Base-by-base conservation (phyloP, 1,140 invertebrate species). In the Drosophila nigrodunni region DNA sequence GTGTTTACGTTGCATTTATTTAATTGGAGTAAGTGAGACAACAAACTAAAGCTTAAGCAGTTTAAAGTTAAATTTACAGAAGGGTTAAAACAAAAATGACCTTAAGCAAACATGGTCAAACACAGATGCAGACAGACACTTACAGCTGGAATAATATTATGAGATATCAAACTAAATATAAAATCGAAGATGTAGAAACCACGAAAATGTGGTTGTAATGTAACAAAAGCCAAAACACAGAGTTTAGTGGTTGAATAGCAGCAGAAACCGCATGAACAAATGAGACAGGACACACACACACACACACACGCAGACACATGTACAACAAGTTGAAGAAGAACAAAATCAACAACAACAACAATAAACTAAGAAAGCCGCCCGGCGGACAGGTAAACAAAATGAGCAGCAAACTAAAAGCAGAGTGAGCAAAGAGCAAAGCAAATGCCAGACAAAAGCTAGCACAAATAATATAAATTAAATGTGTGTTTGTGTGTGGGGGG, bases 381-480 rank as follows among this genome's bases (percentile, higher is more conserved):
- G 50, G 41, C 9, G 52, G 13, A 44, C 73, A 87, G 82, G 82
- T 87, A 79, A 85, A 80, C 80, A 79, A 78, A 87, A 82, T 71
- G 72, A 61, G 21, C 60, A 58, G 39, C 59, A 9, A 49, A 41
- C 50, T 47, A 43, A 21, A 49, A 47, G 65, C 46, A 39, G 21
- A 15, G 7, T 4, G 18, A 6, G 55, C 55, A 49, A 57, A 66
- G 62, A 61, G 70, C 34, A 34, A 46, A 74, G 58, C 35, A 78
- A 78, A 78, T 71, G 72, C 49, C 79, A 74, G 80, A 82, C 77
- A 88, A 82, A 88, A 78, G 83, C 80, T 80, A 89, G 85, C 80
- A 74, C 85, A 83, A 83, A 89, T 89, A 89, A 88, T 89, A 88
- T 88, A 88, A 88, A 88, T 88, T 88, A 89, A 89, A 88, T 88